Evolutionary conservation across 1,140 invertebrate species (phyloP).

Genomic region (Thereuonema tuberculata): DNA sequence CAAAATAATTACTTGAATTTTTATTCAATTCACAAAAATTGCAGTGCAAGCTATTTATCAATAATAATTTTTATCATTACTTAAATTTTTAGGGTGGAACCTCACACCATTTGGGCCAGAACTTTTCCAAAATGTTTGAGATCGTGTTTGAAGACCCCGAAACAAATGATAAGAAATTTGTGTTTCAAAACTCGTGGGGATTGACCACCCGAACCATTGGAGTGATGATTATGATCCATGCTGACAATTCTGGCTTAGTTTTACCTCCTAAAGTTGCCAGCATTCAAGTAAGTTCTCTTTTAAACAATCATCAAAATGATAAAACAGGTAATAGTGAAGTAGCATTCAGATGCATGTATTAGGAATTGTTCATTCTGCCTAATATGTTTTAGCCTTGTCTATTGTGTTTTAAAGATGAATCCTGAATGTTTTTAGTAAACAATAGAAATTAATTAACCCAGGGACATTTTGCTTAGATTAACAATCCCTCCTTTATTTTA

Average conservation of each 20-base stretch:
- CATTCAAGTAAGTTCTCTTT: slow-evolving; percentile 44
- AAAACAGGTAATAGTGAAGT: too few relatives aligned
- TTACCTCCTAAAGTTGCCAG: slow-evolving; percentile 82
- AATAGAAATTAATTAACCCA: background rate
- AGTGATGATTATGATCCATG: slow-evolving; percentile 93
- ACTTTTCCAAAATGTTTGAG: slow-evolving; percentile 99
- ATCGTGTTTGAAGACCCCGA: slow-evolving; percentile 87
- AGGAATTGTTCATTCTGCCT: background rate
- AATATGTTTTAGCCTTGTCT: background rate
- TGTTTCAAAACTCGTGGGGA: slow-evolving; percentile 98
- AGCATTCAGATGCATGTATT: too few relatives aligned
- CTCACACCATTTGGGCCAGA: slow-evolving; percentile 96
- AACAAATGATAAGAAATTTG: slow-evolving; percentile 74
- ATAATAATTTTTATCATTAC: slow-evolving; percentile 4
- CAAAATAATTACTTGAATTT: background rate
- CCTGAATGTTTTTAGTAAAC: background rate
- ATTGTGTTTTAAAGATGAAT: background rate
- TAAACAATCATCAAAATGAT: too few relatives aligned
- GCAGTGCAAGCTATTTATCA: background rate
- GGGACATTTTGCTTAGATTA: too few relatives aligned
- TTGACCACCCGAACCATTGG: slow-evolving; percentile 83
- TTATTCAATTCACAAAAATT: background rate
- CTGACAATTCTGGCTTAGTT: slow-evolving; percentile 90
- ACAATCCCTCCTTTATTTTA: too few relatives aligned
- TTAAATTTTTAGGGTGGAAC: slow-evolving; percentile 58